These are phyloP conservation scores for Patagioenas fasciata DNA, from an alignment of 2,113 vertebrate genomes.

Conservation along the genomic window DNA sequence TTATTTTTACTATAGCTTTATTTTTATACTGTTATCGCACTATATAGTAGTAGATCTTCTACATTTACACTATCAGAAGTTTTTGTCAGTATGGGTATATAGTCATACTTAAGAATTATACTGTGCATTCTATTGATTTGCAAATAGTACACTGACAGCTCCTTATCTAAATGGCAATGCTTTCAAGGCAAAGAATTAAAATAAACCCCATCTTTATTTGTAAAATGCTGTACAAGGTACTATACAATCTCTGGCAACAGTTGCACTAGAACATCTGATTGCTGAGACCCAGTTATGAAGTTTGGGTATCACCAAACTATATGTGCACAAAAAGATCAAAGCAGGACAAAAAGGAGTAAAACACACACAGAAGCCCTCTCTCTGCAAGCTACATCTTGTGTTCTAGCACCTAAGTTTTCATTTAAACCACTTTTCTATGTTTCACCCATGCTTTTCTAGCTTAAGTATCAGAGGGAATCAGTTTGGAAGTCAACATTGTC, in stretches of 20 bases:
- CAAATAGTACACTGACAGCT: neutral
- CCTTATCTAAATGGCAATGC: neutral
- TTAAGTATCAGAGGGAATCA: neutral
- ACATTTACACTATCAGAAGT: neutral
- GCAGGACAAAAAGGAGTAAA: neutral
- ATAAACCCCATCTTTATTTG: neutral
- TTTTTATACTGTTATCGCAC: neutral
- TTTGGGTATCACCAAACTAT: neutral
- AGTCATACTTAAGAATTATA: neutral
- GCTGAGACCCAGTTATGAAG: neutral
- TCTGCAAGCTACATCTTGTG: neutral
- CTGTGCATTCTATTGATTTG: neutral
- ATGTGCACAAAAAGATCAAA: neutral
- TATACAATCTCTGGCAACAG: neutral
- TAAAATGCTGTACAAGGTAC: neutral
- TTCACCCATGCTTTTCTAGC: neutral
- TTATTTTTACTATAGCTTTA: neutral
- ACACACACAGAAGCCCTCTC: neutral
- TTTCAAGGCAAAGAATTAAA: neutral
- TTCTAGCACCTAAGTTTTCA: neutral
- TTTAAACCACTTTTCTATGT: neutral
- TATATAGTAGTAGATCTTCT: neutral
- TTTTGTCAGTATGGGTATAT: neutral
- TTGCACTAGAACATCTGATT: neutral
- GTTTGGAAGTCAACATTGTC: neutral